A percentile compares a stretch with the other conserved stretches of the same genome.
Evolutionary conservation across 2,113 vertebrate species (phyloP).

Genomic region (Pipra filicauda): DNA sequence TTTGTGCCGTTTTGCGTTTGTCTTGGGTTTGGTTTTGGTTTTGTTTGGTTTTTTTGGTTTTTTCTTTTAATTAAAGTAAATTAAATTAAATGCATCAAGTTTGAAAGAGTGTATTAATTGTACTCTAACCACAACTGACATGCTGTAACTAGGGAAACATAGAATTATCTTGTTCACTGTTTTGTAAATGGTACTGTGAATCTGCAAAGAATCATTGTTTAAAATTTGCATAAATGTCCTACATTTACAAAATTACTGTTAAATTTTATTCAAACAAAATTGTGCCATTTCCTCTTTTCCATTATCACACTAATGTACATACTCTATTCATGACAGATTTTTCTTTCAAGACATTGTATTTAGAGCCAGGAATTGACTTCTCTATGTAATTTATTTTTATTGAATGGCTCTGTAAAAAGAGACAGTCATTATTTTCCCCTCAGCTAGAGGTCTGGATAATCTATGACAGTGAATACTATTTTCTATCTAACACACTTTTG

Average conservation of each 20-base stretch:
- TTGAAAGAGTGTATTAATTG: slow-evolving; percentile 11
- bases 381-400: neutral
- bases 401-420: neutral
- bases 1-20: neutral
- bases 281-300: neutral
- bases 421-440: neutral
- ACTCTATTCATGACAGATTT: neutral
- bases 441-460: neutral
- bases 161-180: slow-evolving; percentile 34
- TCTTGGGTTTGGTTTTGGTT: neutral
- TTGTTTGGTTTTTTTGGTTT: neutral
- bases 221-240: slow-evolving; percentile 9
- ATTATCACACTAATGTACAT: neutral
- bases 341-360: neutral
- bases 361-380: neutral
- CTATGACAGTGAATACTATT: neutral
- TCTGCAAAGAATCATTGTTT: neutral
- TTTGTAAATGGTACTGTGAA: slow-evolving; percentile 4
- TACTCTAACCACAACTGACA: neutral
- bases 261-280: neutral
- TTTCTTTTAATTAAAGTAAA: neutral
- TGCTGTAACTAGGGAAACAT: slow-evolving; percentile 4
- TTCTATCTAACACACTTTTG: neutral
- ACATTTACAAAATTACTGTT: slow-evolving; percentile 15
- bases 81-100: neutral